Conservation (phyloP, 2,888 invertebrate species). For the Caenorhabditis afra region DNA sequence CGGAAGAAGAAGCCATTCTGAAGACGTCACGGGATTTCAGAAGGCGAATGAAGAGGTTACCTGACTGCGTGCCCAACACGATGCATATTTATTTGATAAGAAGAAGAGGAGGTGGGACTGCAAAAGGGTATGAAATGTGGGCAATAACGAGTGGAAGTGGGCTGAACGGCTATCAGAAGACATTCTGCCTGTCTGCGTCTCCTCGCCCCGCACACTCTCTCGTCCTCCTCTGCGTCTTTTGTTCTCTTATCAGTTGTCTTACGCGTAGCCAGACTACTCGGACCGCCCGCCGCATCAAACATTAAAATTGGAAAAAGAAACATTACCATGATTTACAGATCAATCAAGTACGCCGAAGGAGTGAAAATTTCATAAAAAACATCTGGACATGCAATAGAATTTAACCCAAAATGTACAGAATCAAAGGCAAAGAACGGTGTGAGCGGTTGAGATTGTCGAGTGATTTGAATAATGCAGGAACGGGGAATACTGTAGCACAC, state of each 20-base stretch:
- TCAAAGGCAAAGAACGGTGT: constrained; percentile 44
- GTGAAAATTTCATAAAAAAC: background rate
- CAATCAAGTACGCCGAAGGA: background rate
- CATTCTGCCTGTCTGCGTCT: constrained; percentile 26
- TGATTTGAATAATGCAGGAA: constrained; percentile 16
- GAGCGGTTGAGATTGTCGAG: constrained; percentile 42
- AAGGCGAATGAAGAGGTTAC: constrained; percentile 1
- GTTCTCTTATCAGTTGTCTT: constrained; percentile 17
- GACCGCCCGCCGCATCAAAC: background rate
- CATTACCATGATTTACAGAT: constrained; percentile 9
- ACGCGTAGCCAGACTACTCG: constrained; percentile 20
- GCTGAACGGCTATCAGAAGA: constrained; percentile 32
- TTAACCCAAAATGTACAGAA: constrained; percentile 42
- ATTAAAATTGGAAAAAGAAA: background rate
- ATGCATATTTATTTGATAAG: constrained; percentile 45
- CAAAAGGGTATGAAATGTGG: background rate
- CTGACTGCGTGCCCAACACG: constrained; percentile 42
- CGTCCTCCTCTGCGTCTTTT: background rate
- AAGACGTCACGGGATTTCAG: background rate
- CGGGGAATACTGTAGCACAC: constrained; percentile 45
- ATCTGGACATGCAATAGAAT: background rate
- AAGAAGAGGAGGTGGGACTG: constrained; percentile 7
- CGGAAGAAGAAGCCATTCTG: constrained; percentile 52
- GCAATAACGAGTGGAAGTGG: constrained; percentile 36
- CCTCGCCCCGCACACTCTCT: background rate